phyloP scores from a whole-genome alignment of 2,113 vertebrate species.

The Melanerpes aurifrons region DNA sequence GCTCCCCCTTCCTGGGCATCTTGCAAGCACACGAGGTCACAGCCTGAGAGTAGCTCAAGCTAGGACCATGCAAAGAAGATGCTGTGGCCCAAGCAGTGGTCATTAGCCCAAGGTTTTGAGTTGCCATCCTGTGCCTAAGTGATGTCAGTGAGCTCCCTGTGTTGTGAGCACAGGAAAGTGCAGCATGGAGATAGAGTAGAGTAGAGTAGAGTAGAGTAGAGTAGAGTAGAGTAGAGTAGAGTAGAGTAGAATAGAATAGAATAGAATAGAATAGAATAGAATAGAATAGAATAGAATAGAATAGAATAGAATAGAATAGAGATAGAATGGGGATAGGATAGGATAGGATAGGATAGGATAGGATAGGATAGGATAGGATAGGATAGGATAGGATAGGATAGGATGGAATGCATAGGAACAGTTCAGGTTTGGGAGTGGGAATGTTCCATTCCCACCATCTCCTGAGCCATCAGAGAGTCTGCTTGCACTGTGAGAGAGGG shows the following conservation, averaged over 20 bases:
- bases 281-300: no score
- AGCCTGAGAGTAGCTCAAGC: neutral
- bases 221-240: no score
- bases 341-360: no score
- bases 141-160: neutral
- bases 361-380: no score
- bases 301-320: no score
- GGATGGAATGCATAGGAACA: neutral
- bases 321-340: no score
- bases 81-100: rapidly evolving
- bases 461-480: neutral
- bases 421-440: neutral
- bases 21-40: neutral
- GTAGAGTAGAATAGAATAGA: no score
- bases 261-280: no score
- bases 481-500: neutral
- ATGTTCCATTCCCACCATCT: neutral
- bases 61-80: neutral
- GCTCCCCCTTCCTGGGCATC: neutral
- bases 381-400: no score
- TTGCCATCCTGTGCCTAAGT: neutral
- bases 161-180: neutral
- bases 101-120: neutral
- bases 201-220: no score
- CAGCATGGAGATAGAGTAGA: rapidly evolving